Evolutionary conservation across 2,797 vertebrate species (phyloP), one percentile per base, ranked within the genome.

Genomic region (Pyrrhura leucotis): DNA sequence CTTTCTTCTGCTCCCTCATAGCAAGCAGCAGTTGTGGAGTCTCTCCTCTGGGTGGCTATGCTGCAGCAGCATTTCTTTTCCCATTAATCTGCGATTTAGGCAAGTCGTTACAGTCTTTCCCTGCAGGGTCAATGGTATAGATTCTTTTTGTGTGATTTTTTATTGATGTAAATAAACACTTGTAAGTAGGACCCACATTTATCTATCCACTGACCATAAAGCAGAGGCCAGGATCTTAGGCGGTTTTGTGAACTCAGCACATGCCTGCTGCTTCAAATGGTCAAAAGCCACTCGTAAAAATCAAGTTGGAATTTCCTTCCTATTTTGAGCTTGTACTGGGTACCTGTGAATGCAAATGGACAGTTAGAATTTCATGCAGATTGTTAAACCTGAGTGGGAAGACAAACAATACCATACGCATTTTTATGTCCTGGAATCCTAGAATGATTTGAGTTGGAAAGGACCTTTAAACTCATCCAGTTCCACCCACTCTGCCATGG

Each of bases 351-450:
- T 73, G 53, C 69, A 95, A 94, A 96, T 35, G 58, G 78, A 23
- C 82, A 91, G 53, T 86, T 79, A 73, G 82, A 66, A 93, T 91
- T 84, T 62, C n/a, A 89, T 92, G 78, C 89, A 92, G 65, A 88
- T 80, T 72, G 44, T 89, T 83, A 78, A 54, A 78, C 65, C 66
- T 94, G 62, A 1, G 0, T 81, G 92, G 81, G 69, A 68, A 91
- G 82, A 78, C 28, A 90, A 88, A 92, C 58, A 66, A 42, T 12
- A 83, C 48, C 68, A 95, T 79, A 79, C 93, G 73, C 40, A 35
- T 59, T 92, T 96, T 95, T 76, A 85, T 72, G n/a, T 37, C 47
- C 56, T 91, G 63, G 14, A 58, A 58, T 35, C n/a, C 14, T 23
- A 25, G n/a, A 58, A 35, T 35, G 54, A 5, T 35, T 58, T 35